Evolutionary conservation across 1,140 invertebrate genomes (phyloP).

Genomic region (Steinernema feltiae): DNA sequence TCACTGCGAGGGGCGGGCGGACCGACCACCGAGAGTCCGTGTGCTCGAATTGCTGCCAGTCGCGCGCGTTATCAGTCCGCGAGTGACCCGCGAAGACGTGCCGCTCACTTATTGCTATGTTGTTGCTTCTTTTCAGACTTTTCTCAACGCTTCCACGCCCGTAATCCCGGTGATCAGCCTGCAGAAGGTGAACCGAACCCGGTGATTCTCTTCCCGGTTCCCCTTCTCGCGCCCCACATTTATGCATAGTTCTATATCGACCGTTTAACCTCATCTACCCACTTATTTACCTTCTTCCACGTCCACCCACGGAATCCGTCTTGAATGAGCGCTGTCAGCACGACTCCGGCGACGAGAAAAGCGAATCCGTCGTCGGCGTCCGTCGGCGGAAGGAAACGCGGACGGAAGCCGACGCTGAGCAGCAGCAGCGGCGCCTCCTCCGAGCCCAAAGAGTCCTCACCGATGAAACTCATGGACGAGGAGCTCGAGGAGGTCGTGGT

Average conservation of each 20-base stretch:
- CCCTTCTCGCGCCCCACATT: neutral
- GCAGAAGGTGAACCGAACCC: constrained; percentile 12
- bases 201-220: constrained; percentile 8
- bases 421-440: neutral
- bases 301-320: neutral
- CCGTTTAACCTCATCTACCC: neutral
- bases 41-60: neutral
- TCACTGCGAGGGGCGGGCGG: constrained; percentile 1
- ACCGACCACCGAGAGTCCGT: neutral
- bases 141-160: neutral
- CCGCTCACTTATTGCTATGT: neutral
- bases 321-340: constrained; percentile 11
- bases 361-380: constrained; percentile 13
- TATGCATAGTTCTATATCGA: neutral
- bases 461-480: neutral
- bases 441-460: neutral
- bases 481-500: constrained; percentile 3
- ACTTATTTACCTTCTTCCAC: neutral
- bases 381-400: constrained; percentile 13
- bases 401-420: constrained; percentile 8
- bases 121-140: neutral
- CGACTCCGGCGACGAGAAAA: neutral
- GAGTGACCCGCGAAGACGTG: constrained; percentile 14
- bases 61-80: constrained; percentile 8
- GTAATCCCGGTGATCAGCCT: neutral